Evolutionary conservation across 2,888 invertebrate species (phyloP), one percentile per base, ranked within the genome.

Genomic region (Orthosia gracilis): DNA sequence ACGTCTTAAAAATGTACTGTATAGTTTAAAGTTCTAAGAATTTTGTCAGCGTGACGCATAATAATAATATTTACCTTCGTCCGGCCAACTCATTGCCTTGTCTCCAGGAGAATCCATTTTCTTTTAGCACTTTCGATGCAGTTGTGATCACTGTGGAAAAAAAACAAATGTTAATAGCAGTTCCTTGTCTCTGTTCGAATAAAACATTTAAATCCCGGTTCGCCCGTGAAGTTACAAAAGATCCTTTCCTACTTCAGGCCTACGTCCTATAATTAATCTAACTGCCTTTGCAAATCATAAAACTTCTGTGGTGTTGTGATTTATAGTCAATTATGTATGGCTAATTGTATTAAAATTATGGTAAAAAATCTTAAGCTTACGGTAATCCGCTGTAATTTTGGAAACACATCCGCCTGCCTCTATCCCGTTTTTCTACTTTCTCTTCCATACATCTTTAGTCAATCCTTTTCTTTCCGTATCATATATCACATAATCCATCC

Each of bases 41-140:
- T 59, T 12, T 26, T 47, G 45, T 23, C 15, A 67, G 23, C 47
- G n/a, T 69, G n/a, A 54, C 17, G 66, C 23, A 31, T 67, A 21
- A 2, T 7, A 54, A 2, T 18, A 18, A 55, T 13, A 50, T 54
- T 73, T 86, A 92, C 92, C 91, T 85, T 88, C 86, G 21, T 87
- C 89, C 40, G 81, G 80, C 90, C 89, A 91, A 66, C 73, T 87
- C 13, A 85, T 78, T 26, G 87, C 76, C 18, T 88, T 89, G 23
- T 80, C 84, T 47, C 75, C 78, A 55, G 70, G 11, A 55, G 85
- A 82, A n/a, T 86, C 89, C 90, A 90, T 92, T 76, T 84, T 67
- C 40, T 59, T 40, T 73, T 49, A 61, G 18, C 55, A 73, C 18
- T 64, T 52, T 9, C 26, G 17, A 23, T 59, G 58, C 50, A 21